phyloP scores from a whole-genome alignment of 1,140 invertebrate species.

The Meloidogyne floridensis region DNA sequence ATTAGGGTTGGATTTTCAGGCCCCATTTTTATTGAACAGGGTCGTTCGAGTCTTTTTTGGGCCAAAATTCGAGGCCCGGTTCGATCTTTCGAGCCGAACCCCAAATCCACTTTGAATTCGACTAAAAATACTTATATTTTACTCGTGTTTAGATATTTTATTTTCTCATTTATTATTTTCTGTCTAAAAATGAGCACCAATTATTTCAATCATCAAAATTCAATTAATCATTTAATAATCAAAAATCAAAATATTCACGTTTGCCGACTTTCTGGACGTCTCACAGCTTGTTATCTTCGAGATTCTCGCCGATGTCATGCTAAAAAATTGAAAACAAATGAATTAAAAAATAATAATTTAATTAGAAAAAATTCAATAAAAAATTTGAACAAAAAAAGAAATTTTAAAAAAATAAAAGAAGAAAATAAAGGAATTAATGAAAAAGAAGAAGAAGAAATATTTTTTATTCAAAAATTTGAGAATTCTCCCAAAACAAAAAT shows the following conservation, averaged over 20 bases:
- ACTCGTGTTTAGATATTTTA: no score
- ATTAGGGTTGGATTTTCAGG: no score
- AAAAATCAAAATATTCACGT: slow-evolving; percentile 10
- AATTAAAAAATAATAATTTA: not conserved
- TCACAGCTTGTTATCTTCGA: not conserved
- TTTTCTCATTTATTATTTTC: not conserved
- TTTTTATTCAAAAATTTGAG: not conserved
- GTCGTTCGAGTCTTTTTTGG: no score
- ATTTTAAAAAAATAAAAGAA: not conserved
- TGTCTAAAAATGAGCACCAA: not conserved
- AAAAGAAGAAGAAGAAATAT: not conserved
- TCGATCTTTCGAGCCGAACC: no score
- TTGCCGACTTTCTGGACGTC: not conserved
- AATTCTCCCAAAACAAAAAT: not conserved
- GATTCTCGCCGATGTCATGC: not conserved
- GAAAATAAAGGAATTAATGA: not conserved
- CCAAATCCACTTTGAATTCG: no score
- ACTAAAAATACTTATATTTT: no score
- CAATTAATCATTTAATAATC: not conserved
- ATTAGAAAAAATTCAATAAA: not conserved
- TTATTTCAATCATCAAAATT: not conserved
- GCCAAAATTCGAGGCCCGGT: no score
- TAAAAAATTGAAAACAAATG: not conserved
- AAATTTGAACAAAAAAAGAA: not conserved
- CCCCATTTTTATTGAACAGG: no score